Evolutionary conservation across 2,797 vertebrate genomes (phyloP).

Genomic region (Thripadectes ignobilis): DNA sequence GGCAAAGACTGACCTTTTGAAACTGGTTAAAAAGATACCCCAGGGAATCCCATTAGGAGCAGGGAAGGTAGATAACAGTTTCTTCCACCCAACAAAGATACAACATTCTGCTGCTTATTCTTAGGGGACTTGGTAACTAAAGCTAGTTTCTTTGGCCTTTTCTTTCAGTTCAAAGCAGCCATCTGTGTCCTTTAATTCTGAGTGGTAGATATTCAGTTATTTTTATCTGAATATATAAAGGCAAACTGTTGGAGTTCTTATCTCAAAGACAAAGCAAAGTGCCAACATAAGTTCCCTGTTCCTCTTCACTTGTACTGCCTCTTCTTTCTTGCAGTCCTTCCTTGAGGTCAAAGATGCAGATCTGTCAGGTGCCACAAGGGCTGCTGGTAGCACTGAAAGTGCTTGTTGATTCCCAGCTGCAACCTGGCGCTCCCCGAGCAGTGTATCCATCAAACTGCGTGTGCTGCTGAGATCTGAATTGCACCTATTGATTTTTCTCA

Average conservation of each 20-base stretch:
- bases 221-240: neutral
- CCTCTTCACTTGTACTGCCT: neutral
- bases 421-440: neutral
- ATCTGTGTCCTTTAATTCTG: neutral
- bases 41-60: constrained; percentile 34
- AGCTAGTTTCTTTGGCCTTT: neutral
- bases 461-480: neutral
- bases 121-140: neutral
- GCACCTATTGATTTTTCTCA: neutral
- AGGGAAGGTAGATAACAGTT: neutral
- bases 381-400: neutral
- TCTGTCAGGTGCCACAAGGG: neutral
- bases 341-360: neutral
- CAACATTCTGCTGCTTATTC: neutral
- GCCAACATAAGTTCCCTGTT: neutral
- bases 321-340: neutral
- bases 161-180: neutral
- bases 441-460: neutral
- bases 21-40: constrained; percentile 14
- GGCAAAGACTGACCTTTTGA: constrained; percentile 47
- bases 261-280: neutral
- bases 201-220: neutral
- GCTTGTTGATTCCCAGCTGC: neutral
- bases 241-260: neutral
- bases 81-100: neutral